Conservation (phyloP, 2,888 invertebrate species). For the Chrysolina haemoptera region DNA sequence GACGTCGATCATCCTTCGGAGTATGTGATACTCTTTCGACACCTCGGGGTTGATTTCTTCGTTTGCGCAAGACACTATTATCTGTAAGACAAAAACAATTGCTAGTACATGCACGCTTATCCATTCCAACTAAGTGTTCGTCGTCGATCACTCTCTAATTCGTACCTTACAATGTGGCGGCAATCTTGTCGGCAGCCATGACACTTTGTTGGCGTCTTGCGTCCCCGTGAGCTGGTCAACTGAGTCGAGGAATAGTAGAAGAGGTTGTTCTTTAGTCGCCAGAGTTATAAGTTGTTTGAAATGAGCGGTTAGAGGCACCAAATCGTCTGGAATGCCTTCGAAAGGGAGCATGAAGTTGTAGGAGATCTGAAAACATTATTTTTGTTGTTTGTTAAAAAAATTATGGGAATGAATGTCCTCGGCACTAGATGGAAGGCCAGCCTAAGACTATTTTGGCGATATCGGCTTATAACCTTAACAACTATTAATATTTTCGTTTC, state of each 20-base stretch:
- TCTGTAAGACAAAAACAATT: slow-evolving; percentile 70
- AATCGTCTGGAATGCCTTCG: slow-evolving; percentile 95
- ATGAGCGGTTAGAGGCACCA: slow-evolving; percentile 95
- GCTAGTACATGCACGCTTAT: not conserved
- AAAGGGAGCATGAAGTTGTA: slow-evolving; percentile 93
- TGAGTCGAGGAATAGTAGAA: slow-evolving; percentile 94
- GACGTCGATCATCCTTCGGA: slow-evolving; percentile 90
- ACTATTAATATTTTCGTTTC: too few relatives aligned
- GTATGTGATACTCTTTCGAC: slow-evolving; percentile 88
- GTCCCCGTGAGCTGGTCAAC: slow-evolving; percentile 97
- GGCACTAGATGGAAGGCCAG: too few relatives aligned
- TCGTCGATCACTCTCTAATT: not conserved
- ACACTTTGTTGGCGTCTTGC: slow-evolving; percentile 94
- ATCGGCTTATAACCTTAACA: too few relatives aligned
- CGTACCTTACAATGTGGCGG: slow-evolving; percentile 90
- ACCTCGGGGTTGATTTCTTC: slow-evolving; percentile 90
- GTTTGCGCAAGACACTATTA: slow-evolving; percentile 92
- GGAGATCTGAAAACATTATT: slow-evolving; percentile 77
- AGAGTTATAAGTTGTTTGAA: slow-evolving; percentile 93
- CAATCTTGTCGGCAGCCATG: slow-evolving; percentile 94
- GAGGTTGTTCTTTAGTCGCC: slow-evolving; percentile 86
- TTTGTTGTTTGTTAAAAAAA: too few relatives aligned
- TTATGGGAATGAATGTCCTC: too few relatives aligned
- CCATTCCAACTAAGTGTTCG: not conserved
- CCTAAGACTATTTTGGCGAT: too few relatives aligned